Percentiles rank a stretch among this genome's conserved stretches.
Evolutionary conservation across 2,797 vertebrate genomes (phyloP).

Genomic region (Spondyliosoma cantharus): DNA sequence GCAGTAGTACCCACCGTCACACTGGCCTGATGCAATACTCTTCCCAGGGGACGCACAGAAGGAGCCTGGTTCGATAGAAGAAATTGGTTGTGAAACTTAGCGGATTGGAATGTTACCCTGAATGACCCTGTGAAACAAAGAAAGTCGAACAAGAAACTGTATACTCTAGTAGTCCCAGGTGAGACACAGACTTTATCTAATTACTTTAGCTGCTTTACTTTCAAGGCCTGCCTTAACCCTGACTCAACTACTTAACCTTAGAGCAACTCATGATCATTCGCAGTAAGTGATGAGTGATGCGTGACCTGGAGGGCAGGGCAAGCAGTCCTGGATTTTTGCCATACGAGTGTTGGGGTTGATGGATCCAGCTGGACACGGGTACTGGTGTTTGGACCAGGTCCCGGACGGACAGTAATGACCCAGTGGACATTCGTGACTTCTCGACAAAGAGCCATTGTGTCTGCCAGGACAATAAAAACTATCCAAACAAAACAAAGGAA

Average conservation of each 20-base stretch:
- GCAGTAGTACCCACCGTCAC: conserved; percentile 87
- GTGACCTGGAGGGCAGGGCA: conserved; percentile 89
- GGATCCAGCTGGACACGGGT: conserved; percentile 90
- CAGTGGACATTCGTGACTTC: conserved; percentile 83
- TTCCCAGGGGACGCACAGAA: conserved; percentile 85
- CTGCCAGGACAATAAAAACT: conserved; percentile 91
- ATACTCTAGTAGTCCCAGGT: not conserved
- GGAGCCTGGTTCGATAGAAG: conserved; percentile 77
- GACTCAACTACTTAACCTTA: conserved; percentile 31
- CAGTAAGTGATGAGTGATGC: conserved; percentile 66
- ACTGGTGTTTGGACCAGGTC: conserved; percentile 85
- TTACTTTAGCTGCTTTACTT: not conserved
- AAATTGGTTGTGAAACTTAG: not conserved
- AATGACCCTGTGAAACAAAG: not conserved
- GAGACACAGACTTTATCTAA: not conserved
- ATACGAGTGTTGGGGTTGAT: conserved; percentile 85
- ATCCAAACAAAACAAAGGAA: conserved; percentile 50
- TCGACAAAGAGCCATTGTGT: conserved; percentile 81
- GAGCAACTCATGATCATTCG: conserved; percentile 33
- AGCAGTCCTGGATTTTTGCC: conserved; percentile 82
- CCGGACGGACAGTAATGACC: conserved; percentile 91
- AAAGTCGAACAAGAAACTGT: not conserved
- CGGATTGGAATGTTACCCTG: not conserved
- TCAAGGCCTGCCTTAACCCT: conserved; percentile 16
- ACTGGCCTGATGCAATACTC: conserved; percentile 79